Percentiles rank a stretch among this genome's conserved stretches.
Evolutionary conservation across 92 coral and sea anemone species (phyloP).

Genomic region (Plumapathes pennacea): DNA sequence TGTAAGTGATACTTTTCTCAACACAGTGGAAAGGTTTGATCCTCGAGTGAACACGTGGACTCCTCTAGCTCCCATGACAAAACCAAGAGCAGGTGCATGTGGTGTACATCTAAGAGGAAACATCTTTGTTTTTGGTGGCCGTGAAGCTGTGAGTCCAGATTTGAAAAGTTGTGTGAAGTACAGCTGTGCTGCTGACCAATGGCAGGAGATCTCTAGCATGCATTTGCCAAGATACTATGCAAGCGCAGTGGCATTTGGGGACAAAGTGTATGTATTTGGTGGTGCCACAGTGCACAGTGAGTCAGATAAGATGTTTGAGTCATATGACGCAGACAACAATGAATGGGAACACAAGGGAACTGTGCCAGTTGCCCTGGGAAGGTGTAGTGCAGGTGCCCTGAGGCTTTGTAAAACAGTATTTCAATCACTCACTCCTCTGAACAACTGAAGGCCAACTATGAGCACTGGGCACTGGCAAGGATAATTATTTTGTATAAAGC

Average conservation of each 20-base stretch:
- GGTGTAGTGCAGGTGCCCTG: too few relatives aligned
- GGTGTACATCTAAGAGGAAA: neutral
- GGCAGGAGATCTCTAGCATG: neutral
- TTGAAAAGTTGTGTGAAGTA: conserved; percentile 1
- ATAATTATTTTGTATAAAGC: too few relatives aligned
- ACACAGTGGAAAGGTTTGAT: conserved; percentile 7
- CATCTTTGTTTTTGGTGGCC: conserved; percentile 10
- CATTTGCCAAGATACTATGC: neutral
- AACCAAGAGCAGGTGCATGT: neutral
- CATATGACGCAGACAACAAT: neutral
- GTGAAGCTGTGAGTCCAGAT: too few relatives aligned
- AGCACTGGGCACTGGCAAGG: too few relatives aligned
- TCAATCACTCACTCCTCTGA: too few relatives aligned
- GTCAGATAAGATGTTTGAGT: neutral
- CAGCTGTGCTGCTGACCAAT: conserved; percentile 1
- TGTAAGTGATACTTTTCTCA: neutral
- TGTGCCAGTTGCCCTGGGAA: too few relatives aligned
- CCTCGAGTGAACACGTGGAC: conserved; percentile 2
- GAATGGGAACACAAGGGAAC: conserved; percentile 5
- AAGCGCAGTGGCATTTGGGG: conserved; percentile 5
- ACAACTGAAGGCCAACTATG: too few relatives aligned
- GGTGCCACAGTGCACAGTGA: too few relatives aligned
- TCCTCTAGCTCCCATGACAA: neutral
- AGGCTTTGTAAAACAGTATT: too few relatives aligned
- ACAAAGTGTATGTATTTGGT: neutral